Evolutionary conservation across 2,113 vertebrate genomes (phyloP), one percentile per base, ranked within the genome.

Genomic region (Theropithecus gelada): DNA sequence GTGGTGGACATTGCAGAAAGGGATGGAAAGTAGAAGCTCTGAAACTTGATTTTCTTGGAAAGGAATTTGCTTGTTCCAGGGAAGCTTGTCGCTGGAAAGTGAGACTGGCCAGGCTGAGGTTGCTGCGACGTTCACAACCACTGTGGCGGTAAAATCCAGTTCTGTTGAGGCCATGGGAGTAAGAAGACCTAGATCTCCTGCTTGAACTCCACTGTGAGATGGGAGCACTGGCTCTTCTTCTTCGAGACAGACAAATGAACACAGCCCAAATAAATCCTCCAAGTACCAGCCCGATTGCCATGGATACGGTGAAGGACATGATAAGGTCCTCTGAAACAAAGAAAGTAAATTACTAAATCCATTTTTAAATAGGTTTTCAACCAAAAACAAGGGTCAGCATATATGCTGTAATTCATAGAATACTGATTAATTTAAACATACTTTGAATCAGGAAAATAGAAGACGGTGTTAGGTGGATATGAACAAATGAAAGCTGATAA

Each of bases 11-110:
- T 94, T 99, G 99, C 80, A 99, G 98, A 16, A 99, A 99, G 1
- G 99, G 99, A 96, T 99, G 99, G 98, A 99, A 99, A 25, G 99
- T 99, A 8, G 99, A 99, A 0, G 99, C 99, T 1, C 99, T 98
- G 98, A 99, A 99, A 97, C 99, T 99, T 79, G 99, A 98, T 98
- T 99, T 99, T 86, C 99, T 99, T 10, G 99, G 99, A 70, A 99
- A 99, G 5, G 99, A 99, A 89, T 99, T 99, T 3, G 99, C 98
- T 88, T 99, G 99, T 48, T 99, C 99, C 68, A 99, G 97, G 57
- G 99, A 99, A 0, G 99, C 98, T 96, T 99, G 99, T 1, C 99
- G 98, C 97, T 99, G 99, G 98, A 99, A 99, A 50, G 99, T 99
- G 96, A 99, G 99, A 18, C 99, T 99, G 96, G 99, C 99, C 98